phyloP scores from a whole-genome alignment of 2,888 invertebrate species.

The Venusia cambrica region DNA sequence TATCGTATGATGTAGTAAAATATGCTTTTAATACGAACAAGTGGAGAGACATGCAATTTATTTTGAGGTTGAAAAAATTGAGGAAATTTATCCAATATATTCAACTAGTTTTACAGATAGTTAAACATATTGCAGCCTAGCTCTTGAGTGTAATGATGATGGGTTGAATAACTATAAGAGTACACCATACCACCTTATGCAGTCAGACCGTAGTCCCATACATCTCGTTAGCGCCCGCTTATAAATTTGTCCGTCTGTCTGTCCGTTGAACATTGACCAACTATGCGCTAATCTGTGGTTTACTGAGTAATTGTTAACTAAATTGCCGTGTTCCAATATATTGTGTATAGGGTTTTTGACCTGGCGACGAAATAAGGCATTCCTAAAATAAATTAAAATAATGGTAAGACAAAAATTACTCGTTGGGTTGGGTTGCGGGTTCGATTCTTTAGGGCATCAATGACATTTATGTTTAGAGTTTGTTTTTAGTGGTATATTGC shows the following conservation, averaged over 20 bases:
- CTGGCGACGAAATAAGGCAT: slow-evolving; percentile 6
- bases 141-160: neutral
- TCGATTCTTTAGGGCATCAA: slow-evolving; percentile 2
- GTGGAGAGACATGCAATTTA: too few relatives aligned
- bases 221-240: slow-evolving; percentile 65
- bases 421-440: slow-evolving; percentile 7
- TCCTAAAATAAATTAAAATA: slow-evolving; percentile 2
- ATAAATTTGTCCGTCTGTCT: slow-evolving; percentile 65
- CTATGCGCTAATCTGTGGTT: slow-evolving; percentile 6
- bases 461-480: neutral
- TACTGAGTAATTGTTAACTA: slow-evolving; percentile 41
- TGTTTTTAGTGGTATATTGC: too few relatives aligned
- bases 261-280: slow-evolving; percentile 40
- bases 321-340: slow-evolving; percentile 33
- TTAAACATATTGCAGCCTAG: too few relatives aligned
- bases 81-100: too few relatives aligned
- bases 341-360: slow-evolving; percentile 19
- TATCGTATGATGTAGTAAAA: too few relatives aligned
- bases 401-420: slow-evolving; percentile 3
- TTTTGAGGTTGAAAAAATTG: too few relatives aligned
- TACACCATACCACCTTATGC: slow-evolving; percentile 30
- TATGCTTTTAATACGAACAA: too few relatives aligned
- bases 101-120: too few relatives aligned
- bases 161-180: slow-evolving; percentile 1
- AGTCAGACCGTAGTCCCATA: slow-evolving; percentile 26